These are phyloP conservation scores for Neopelma chrysocephalum DNA, from an alignment of 2,797 vertebrate species.

Conservation along the genomic window DNA sequence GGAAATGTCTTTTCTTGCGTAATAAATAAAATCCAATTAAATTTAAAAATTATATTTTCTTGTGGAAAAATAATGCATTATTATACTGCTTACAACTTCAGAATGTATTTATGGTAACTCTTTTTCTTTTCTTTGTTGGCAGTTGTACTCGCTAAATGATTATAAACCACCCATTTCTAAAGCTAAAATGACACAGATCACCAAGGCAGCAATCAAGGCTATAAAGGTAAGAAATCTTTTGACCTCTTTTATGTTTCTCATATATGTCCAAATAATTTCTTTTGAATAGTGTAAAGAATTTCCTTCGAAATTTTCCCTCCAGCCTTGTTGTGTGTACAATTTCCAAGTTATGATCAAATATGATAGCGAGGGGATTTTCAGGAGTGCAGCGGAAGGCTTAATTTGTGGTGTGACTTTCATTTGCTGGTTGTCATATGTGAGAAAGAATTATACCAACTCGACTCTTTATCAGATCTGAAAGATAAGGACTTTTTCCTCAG, in stretches of 20 bases:
- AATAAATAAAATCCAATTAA: background rate
- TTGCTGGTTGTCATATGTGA: background rate
- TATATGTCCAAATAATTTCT: background rate
- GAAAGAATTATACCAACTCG: background rate
- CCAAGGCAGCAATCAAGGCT: constrained; percentile 98
- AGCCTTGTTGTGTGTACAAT: background rate
- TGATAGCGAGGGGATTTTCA: background rate
- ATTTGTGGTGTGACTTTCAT: background rate
- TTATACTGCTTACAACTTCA: background rate
- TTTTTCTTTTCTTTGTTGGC: constrained; percentile 33
- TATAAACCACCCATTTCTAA: constrained; percentile 99
- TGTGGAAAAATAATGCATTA: background rate
- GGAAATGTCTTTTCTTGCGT: background rate
- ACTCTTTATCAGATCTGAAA: background rate
- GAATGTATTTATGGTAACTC: background rate
- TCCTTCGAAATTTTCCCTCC: background rate
- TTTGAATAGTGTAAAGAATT: background rate
- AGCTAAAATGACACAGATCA: constrained; percentile 99
- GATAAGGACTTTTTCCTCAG: background rate
- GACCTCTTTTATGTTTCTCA: background rate
- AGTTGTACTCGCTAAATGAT: constrained; percentile 98
- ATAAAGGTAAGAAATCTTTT: constrained; percentile 92
- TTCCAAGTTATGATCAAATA: background rate
- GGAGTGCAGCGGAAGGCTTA: background rate
- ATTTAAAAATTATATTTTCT: background rate